These are phyloP conservation scores for Anneissia japonica DNA, from an alignment of 35 echinoderm and acorn worm species.

Conservation along the genomic window DNA sequence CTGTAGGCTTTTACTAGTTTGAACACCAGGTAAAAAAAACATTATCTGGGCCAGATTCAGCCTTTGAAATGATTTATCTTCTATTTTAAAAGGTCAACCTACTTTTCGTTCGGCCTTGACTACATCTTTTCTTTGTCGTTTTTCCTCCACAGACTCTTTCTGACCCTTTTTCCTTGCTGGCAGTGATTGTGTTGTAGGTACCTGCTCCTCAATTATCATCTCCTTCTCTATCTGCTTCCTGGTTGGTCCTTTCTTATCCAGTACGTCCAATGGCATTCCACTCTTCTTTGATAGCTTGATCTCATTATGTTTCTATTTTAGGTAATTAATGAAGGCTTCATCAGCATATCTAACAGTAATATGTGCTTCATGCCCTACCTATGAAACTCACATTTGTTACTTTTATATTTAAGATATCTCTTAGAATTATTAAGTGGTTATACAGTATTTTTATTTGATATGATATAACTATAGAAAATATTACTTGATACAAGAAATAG, in stretches of 20 bases:
- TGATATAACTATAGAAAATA: too few species aligned
- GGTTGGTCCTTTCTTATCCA: constrained; percentile 58
- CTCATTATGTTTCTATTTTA: background rate
- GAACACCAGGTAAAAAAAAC: too few species aligned
- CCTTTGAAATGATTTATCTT: background rate
- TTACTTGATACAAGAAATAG: too few species aligned
- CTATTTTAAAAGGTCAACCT: constrained; percentile 3
- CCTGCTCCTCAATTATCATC: constrained; percentile 24
- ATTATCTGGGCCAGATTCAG: too few species aligned
- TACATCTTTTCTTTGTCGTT: constrained; percentile 58
- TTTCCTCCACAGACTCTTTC: constrained; percentile 72
- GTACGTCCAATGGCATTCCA: constrained; percentile 68
- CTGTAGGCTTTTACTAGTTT: too few species aligned
- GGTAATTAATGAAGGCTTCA: too few species aligned
- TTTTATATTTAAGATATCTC: too few species aligned
- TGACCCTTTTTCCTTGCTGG: constrained; percentile 51
- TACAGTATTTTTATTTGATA: too few species aligned
- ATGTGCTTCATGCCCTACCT: too few species aligned
- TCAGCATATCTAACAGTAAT: too few species aligned
- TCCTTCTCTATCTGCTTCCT: constrained; percentile 78
- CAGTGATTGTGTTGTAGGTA: constrained; percentile 9
- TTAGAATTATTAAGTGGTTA: too few species aligned
- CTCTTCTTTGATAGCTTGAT: constrained; percentile 82
- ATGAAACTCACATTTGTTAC: too few species aligned
- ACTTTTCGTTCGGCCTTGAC: constrained; percentile 80